Evolutionary conservation across 2,797 vertebrate species (phyloP), one percentile per base, ranked within the genome.

Genomic region (Rhinichthys osculus): DNA sequence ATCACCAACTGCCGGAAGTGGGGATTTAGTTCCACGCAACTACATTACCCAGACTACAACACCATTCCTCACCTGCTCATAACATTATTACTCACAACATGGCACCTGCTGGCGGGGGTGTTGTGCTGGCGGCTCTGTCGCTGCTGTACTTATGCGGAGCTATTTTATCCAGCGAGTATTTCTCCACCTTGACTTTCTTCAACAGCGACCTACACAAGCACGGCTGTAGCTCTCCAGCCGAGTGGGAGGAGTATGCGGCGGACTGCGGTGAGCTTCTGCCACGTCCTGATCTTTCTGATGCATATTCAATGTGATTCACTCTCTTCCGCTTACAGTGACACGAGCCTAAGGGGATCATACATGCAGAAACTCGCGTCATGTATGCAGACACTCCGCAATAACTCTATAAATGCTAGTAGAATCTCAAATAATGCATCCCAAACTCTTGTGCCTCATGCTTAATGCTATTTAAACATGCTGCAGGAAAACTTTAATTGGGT

Each of bases 191-290:
- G 73, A 94, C 94, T 3, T 82, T 96, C 71, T 95, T 96, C 92
- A 95, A 95, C 91, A 95, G 92, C 13, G 95, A 95, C 79, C 93
- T 96, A 57, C 93, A 94, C 90, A 94, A 95, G 87, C 95, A 95
- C 89, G 95, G 95, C 64, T 96, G 96, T 90, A 93, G 92, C 89
- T 95, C 95, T 86, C 91, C 94, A 71, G 94, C 95, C 78, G 96
- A 96, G 64, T 95, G 95, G 95, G 95, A 96, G 83, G 96, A 96
- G 74, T 95, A 94, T 90, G 90, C 95, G 33, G 89, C 94, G 1
- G 96, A 96, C 92, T 96, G 96, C 92, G 96, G 96, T 96, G 93
- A 96, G 92, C 74, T 86, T 89, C 62, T 92, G 94, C 94, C 94
- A 95, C 95, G 95, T 95, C 93, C 83, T 86, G 81, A 67, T 84